Evolutionary conservation across 2,797 vertebrate genomes (phyloP).

Genomic region (Novumbra hubbsi): DNA sequence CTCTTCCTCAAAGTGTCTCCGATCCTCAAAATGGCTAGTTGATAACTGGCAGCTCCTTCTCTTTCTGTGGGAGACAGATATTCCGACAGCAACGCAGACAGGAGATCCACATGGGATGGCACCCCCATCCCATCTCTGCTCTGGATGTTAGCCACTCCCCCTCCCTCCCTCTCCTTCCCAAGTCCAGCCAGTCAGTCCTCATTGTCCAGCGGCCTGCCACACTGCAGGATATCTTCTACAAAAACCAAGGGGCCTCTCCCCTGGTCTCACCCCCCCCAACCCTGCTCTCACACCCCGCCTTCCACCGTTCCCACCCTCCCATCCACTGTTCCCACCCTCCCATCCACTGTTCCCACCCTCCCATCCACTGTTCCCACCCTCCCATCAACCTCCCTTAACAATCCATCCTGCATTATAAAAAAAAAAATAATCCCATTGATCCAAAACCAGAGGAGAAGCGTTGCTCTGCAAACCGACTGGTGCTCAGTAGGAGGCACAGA

Average conservation of each 20-base stretch:
- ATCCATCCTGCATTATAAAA: slow-evolving; percentile 57
- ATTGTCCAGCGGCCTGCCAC: not conserved
- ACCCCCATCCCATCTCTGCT: not conserved
- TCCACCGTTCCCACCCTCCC: too few species aligned
- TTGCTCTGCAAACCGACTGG: slow-evolving; percentile 71
- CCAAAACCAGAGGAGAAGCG: slow-evolving; percentile 68
- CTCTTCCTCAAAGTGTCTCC: not conserved
- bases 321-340: too few species aligned
- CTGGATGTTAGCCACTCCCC: not conserved
- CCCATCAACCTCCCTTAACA: slow-evolving; percentile 3
- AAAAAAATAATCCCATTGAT: slow-evolving; percentile 77
- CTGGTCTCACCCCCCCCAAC: not conserved
- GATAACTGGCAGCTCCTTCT: not conserved
- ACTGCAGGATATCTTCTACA: not conserved
- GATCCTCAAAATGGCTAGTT: not conserved
- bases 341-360: too few species aligned
- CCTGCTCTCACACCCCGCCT: not conserved
- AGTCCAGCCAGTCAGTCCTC: not conserved
- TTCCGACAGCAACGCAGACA: not conserved
- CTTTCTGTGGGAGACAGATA: slow-evolving; percentile 2
- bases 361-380: too few species aligned
- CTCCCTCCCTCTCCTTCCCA: not conserved
- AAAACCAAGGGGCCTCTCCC: not conserved
- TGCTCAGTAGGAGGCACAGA: slow-evolving; percentile 65
- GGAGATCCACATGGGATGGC: not conserved